These are phyloP conservation scores for Caerostris extrusa DNA, from an alignment of 1,140 invertebrate genomes.

Conservation along the genomic window DNA sequence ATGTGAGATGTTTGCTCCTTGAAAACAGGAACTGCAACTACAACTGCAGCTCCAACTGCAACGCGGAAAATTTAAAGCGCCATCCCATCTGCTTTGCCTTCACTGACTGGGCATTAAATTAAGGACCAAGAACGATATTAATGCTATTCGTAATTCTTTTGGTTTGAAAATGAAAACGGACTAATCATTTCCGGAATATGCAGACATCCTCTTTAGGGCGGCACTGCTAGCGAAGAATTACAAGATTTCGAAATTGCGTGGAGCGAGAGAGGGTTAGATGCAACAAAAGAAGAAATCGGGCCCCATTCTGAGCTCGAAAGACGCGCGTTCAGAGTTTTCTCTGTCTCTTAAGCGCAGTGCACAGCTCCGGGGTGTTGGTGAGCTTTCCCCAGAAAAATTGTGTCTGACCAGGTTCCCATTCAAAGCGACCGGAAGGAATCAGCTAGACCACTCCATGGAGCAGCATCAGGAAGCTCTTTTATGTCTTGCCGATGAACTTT, in stretches of 20 bases:
- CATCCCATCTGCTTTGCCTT: slow-evolving; percentile 20
- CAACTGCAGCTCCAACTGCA: neutral
- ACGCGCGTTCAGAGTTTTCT: neutral
- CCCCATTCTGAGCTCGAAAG: slow-evolving; percentile 30
- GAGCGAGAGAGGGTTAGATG: slow-evolving; percentile 6
- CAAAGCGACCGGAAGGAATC: too few species aligned
- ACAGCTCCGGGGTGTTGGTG: too few species aligned
- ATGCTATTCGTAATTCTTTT: slow-evolving; percentile 29
- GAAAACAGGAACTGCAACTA: neutral
- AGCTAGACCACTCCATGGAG: too few species aligned
- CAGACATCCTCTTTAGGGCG: neutral
- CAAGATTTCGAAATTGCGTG: slow-evolving; percentile 33
- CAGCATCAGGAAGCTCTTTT: too few species aligned
- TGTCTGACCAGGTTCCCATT: too few species aligned
- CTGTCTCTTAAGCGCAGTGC: neutral
- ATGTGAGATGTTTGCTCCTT: neutral
- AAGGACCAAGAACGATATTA: slow-evolving; percentile 49
- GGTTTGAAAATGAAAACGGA: neutral
- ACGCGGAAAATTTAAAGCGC: slow-evolving; percentile 31
- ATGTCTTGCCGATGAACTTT: too few species aligned
- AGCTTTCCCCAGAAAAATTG: too few species aligned
- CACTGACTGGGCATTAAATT: slow-evolving; percentile 36
- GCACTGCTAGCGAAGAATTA: slow-evolving; percentile 46
- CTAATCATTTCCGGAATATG: slow-evolving; percentile 56
- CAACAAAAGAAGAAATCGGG: slow-evolving; percentile 51